phyloP scores from a whole-genome alignment of 2,888 invertebrate genomes.

The Gibbula magus region DNA sequence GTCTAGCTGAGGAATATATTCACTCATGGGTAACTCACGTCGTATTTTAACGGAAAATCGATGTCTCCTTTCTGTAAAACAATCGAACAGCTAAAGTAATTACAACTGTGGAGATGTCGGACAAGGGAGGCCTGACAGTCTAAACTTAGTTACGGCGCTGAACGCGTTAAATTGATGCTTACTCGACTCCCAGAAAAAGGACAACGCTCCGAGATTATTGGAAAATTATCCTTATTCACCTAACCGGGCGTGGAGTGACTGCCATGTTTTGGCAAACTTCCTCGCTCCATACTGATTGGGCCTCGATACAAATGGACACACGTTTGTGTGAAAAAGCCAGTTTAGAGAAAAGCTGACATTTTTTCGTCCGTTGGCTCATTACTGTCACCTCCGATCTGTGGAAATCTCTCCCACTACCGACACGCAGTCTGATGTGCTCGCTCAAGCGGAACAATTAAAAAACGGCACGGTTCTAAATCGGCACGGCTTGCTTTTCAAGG shows the following conservation, averaged over 20 bases:
- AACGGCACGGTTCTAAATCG: not conserved
- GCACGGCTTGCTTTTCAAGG: not conserved
- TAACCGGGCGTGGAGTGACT: not conserved
- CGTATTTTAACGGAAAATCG: too few relatives aligned
- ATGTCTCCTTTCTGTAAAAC: too few relatives aligned
- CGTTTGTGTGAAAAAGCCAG: slow-evolving; percentile 21
- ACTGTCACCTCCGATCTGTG: not conserved
- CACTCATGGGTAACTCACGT: too few relatives aligned
- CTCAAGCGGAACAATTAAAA: slow-evolving; percentile 19
- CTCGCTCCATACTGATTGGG: not conserved
- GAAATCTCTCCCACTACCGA: slow-evolving; percentile 1
- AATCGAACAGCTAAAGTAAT: not conserved
- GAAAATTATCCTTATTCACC: slow-evolving; percentile 11
- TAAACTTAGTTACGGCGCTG: not conserved
- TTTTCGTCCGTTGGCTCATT: slow-evolving; percentile 14
- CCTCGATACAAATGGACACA: slow-evolving; percentile 4
- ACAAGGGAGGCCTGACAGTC: not conserved
- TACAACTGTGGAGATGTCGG: not conserved
- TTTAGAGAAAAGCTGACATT: slow-evolving; percentile 15
- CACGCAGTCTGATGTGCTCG: not conserved
- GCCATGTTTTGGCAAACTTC: slow-evolving; percentile 7
- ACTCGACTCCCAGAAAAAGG: not conserved
- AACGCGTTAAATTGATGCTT: slow-evolving; percentile 2
- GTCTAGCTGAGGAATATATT: too few relatives aligned
- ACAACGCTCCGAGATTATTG: slow-evolving; percentile 6